Evolutionary conservation across 2,797 vertebrate species (phyloP).

Genomic region (Gymnocypris eckloni): DNA sequence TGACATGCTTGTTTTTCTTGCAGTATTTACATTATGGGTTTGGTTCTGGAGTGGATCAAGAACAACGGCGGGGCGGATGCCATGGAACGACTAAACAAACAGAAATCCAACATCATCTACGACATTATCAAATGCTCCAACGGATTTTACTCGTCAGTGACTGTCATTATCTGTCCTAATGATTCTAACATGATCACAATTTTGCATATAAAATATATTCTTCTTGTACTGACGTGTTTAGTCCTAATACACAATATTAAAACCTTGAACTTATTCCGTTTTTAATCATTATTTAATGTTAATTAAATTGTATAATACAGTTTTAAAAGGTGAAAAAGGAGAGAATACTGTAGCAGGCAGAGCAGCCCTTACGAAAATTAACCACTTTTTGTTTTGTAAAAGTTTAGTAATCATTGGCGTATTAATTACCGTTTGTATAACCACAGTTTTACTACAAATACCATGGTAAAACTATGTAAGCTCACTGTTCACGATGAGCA

Average conservation of each 20-base stretch:
- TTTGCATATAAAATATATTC: not conserved
- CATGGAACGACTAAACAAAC: constrained; percentile 88
- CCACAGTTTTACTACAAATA: not conserved
- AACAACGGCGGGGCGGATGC: constrained; percentile 85
- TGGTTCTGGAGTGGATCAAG: constrained; percentile 96
- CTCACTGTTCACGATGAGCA: no score
- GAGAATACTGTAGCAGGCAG: not conserved
- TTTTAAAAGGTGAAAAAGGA: not conserved
- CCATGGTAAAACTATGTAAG: no score
- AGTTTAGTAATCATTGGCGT: not conserved
- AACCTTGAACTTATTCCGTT: not conserved
- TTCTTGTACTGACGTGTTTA: not conserved
- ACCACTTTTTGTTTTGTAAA: not conserved
- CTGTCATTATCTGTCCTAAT: not conserved
- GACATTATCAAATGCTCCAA: constrained; percentile 87
- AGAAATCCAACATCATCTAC: constrained; percentile 90
- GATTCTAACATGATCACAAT: not conserved
- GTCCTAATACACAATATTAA: no score
- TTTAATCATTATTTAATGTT: not conserved
- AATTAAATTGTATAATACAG: not conserved
- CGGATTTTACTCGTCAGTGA: constrained; percentile 92
- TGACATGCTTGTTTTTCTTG: not conserved
- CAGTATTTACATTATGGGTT: constrained; percentile 93
- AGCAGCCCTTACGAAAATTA: not conserved
- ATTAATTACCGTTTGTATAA: not conserved